A percentile compares a stretch with the other conserved stretches of the same genome.
Conservation (phyloP, 1,140 invertebrate genomes). For the Lepidurus couesii region DNA sequence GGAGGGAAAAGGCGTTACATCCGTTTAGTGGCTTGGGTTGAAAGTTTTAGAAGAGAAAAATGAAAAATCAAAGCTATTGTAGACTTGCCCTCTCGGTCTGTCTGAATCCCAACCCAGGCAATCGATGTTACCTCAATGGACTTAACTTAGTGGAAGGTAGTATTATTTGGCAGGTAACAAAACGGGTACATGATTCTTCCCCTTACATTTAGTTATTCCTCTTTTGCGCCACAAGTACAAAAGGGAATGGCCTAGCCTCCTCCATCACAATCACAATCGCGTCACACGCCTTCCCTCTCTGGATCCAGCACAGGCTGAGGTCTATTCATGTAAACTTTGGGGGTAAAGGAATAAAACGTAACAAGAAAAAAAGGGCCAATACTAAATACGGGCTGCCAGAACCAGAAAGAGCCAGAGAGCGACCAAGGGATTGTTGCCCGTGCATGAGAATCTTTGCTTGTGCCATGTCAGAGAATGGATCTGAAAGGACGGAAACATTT, state of each 20-base stretch:
- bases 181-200: conserved; percentile 5
- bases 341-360: background rate
- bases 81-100: background rate
- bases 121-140: conserved; percentile 20
- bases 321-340: background rate
- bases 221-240: background rate
- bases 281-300: background rate
- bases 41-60: background rate
- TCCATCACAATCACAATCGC: conserved; percentile 19
- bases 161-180: conserved; percentile 14
- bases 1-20: conserved; percentile 15
- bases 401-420: background rate
- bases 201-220: background rate
- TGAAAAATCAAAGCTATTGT: background rate
- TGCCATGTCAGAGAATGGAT: background rate
- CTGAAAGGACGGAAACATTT: background rate
- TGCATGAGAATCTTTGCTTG: background rate
- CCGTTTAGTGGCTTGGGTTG: conserved; percentile 15
- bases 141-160: conserved; percentile 3
- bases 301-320: background rate
- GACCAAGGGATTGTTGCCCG: background rate
- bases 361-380: conserved; percentile 1
- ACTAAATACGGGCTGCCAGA: background rate
- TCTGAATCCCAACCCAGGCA: background rate
- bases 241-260: background rate